Percentiles rank a stretch among this genome's conserved stretches.
Conservation (phyloP, 2,113 vertebrate genomes). For the Cricetomys ansorgei region DNA sequence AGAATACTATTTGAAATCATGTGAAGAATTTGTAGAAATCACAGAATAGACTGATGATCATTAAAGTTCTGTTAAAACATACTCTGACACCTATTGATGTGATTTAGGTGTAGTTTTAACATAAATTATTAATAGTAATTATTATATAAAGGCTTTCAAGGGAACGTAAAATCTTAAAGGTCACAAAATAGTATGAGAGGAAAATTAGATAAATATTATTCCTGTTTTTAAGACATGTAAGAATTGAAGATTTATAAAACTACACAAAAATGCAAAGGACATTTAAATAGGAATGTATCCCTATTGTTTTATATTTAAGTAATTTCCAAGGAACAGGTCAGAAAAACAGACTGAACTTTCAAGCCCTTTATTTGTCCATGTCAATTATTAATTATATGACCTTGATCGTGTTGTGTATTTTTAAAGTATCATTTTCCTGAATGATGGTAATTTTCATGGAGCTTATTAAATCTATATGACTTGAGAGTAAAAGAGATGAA, state of each 20-base stretch:
- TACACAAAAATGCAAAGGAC: not conserved
- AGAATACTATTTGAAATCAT: not conserved
- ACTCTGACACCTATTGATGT: not conserved
- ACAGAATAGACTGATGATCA: not conserved
- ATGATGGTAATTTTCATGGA: not conserved
- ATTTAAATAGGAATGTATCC: not conserved
- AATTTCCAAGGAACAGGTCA: not conserved
- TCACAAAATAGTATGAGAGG: rapidly evolving
- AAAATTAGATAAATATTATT: not conserved
- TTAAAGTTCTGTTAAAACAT: not conserved
- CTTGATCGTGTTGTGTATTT: not conserved
- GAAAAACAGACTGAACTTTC: not conserved
- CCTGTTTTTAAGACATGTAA: not conserved
- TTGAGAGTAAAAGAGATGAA: not conserved
- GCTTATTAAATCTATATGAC: not conserved
- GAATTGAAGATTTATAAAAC: not conserved
- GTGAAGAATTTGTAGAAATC: not conserved
- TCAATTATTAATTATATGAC: not conserved
- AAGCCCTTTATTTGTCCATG: not conserved
- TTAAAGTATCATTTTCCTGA: not conserved
- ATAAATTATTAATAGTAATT: not conserved
- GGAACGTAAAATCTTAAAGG: not conserved
- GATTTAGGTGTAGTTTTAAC: not conserved
- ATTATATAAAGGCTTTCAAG: not conserved
- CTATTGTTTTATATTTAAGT: not conserved